phyloP scores from a whole-genome alignment of 2,113 vertebrate genomes.

The Craseonycteris thonglongyai region DNA sequence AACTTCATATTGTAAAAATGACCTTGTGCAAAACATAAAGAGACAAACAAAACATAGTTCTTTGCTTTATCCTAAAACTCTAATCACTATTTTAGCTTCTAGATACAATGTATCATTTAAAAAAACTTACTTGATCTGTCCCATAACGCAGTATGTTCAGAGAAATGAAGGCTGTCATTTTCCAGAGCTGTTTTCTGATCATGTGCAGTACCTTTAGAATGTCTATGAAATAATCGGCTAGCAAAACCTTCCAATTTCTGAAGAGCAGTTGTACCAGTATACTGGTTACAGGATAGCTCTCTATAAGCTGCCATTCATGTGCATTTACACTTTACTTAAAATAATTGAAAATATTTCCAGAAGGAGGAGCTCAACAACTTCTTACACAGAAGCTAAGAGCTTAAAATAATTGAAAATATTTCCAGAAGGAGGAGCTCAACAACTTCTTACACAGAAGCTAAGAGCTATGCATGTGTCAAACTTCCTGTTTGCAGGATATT shows the following conservation, averaged over 20 bases:
- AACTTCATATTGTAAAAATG: conserved; percentile 34
- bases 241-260: conserved; percentile 88
- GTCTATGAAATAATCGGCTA: conserved; percentile 89
- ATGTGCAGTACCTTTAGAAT: conserved; percentile 80
- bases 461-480: conserved; percentile 75
- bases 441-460: conserved; percentile 72
- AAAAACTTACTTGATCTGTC: conserved; percentile 92
- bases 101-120: not conserved
- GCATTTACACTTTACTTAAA: conserved; percentile 41
- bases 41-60: not conserved
- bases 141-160: conserved; percentile 86
- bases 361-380: conserved; percentile 72
- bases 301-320: conserved; percentile 87
- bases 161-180: conserved; percentile 82
- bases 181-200: conserved; percentile 84
- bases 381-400: conserved; percentile 74
- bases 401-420: too few species aligned
- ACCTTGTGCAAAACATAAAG: conserved; percentile 3
- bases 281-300: conserved; percentile 80
- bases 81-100: conserved; percentile 11
- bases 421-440: conserved; percentile 73
- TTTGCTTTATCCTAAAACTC: conserved; percentile 23
- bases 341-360: conserved; percentile 60
- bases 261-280: conserved; percentile 80
- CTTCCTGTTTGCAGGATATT: conserved; percentile 89